These are phyloP conservation scores for Artibeus jamaicensis DNA, from an alignment of 2,797 vertebrate genomes.

Conservation along the genomic window DNA sequence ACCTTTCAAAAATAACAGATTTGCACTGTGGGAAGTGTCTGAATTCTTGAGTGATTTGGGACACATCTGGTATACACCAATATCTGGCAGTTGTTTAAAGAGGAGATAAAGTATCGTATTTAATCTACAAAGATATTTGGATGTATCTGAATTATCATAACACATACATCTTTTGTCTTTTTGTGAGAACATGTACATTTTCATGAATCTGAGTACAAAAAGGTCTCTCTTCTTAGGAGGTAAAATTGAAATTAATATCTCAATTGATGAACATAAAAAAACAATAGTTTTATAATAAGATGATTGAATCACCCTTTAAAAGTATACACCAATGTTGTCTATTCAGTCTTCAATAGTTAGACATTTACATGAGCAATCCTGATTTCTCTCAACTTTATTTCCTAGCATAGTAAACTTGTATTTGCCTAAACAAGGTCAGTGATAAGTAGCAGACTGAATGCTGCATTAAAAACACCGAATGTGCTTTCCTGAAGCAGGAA, in stretches of 20 bases:
- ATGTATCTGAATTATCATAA: not conserved
- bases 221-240: not conserved
- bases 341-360: not conserved
- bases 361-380: not conserved
- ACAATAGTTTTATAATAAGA: not conserved
- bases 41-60: not conserved
- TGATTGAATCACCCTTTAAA: not conserved
- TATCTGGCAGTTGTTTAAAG: not conserved
- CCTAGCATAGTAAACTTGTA: not conserved
- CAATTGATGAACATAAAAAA: not conserved
- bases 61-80: not conserved
- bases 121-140: not conserved
- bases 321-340: not conserved
- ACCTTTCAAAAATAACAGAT: not conserved
- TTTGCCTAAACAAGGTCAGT: not conserved
- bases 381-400: not conserved
- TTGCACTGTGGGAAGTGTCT: not conserved
- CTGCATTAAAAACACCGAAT: not conserved
- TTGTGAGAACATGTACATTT: not conserved
- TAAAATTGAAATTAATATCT: not conserved
- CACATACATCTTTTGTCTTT: not conserved
- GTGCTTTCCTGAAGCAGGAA: not conserved
- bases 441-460: not conserved
- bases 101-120: not conserved
- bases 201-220: not conserved